These are phyloP conservation scores for Equus quagga DNA, from an alignment of 2,113 vertebrate species.

Conservation along the genomic window DNA sequence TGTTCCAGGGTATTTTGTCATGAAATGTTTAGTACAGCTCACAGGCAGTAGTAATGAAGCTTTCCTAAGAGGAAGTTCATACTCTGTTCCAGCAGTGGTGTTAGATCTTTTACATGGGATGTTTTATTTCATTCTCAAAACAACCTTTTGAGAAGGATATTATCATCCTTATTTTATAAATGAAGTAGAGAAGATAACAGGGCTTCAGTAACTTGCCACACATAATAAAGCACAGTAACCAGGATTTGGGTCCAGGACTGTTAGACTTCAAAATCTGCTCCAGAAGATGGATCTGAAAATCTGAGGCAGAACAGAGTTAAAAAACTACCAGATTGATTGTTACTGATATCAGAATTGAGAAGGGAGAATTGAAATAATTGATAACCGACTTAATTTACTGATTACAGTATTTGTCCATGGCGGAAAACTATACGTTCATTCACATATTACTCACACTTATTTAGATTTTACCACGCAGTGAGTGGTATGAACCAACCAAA, in stretches of 20 bases:
- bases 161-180: neutral
- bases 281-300: slow-evolving; percentile 12
- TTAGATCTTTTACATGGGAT: neutral
- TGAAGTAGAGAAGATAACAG: neutral
- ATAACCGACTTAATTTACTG: neutral
- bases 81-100: neutral
- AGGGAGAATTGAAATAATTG: neutral
- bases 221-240: neutral
- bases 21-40: neutral
- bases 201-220: neutral
- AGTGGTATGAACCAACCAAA: neutral
- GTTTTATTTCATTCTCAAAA: slow-evolving; percentile 22
- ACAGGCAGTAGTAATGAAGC: neutral
- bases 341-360: neutral
- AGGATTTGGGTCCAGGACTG: neutral
- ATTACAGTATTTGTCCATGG: neutral
- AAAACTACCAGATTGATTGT: neutral
- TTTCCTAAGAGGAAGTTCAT: neutral
- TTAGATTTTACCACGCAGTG: neutral
- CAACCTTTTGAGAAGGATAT: neutral
- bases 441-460: neutral
- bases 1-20: neutral
- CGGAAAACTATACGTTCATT: neutral
- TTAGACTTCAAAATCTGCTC: neutral
- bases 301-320: neutral